Evolutionary conservation across 2,888 invertebrate species (phyloP).

Genomic region (Acanthacorydalis orientalis): DNA sequence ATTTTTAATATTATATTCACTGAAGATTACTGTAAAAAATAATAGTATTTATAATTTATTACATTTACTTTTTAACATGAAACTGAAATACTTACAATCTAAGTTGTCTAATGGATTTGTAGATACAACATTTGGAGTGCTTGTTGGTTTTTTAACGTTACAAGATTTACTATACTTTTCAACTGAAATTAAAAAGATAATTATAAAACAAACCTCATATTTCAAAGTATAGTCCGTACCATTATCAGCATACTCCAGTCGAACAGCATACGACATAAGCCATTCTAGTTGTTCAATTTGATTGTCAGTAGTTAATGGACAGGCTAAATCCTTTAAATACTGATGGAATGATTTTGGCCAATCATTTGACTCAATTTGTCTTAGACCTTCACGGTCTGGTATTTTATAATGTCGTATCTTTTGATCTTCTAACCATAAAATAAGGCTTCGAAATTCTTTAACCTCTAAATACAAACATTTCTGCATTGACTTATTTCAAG

Average conservation of each 20-base stretch:
- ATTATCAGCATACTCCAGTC: constrained; percentile 69
- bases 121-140: constrained; percentile 55
- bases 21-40: no score
- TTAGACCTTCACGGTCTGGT: constrained; percentile 58
- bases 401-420: constrained; percentile 78
- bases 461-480: constrained; percentile 39
- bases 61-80: no score
- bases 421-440: constrained; percentile 87
- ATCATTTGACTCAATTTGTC: constrained; percentile 41
- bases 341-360: constrained; percentile 58
- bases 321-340: constrained; percentile 60
- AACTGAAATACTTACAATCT: constrained; percentile 57
- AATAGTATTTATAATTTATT: no score
- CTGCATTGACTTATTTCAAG: neutral
- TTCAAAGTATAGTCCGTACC: constrained; percentile 25
- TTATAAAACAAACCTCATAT: neutral
- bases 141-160: constrained; percentile 35
- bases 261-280: constrained; percentile 68
- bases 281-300: constrained; percentile 63
- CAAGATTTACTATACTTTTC: constrained; percentile 43
- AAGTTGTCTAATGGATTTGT: constrained; percentile 73
- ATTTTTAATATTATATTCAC: no score
- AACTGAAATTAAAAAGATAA: constrained; percentile 29
- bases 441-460: constrained; percentile 57
- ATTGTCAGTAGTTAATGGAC: constrained; percentile 43